phyloP scores from a whole-genome alignment of 2,888 invertebrate genomes.

The Drosophila percnosoma region DNA sequence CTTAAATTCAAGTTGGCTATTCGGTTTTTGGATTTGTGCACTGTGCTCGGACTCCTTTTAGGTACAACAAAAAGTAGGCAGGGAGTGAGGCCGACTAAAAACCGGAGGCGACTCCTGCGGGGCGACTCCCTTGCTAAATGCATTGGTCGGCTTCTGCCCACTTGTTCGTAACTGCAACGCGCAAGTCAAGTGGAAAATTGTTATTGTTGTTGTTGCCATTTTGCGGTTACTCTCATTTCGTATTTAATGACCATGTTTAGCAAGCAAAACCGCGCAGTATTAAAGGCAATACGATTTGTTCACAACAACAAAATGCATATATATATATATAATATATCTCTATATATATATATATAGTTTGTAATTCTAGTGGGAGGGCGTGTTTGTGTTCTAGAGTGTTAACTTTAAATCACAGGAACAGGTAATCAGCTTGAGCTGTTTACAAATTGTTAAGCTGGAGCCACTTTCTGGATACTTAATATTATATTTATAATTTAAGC shows the following conservation, averaged over 20 bases:
- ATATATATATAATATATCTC: not conserved
- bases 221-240: conserved; percentile 76
- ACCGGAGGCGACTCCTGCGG: conserved; percentile 37
- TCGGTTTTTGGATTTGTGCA: conserved; percentile 18
- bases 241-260: conserved; percentile 80
- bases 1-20: conserved; percentile 27
- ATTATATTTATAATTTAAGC: not conserved
- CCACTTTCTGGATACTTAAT: not conserved
- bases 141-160: conserved; percentile 63
- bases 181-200: conserved; percentile 83
- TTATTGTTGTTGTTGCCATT: conserved; percentile 39
- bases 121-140: conserved; percentile 54
- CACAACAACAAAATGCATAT: conserved; percentile 19
- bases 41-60: conserved; percentile 61
- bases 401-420: not conserved
- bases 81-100: conserved; percentile 34
- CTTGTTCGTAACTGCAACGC: conserved; percentile 56
- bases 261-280: conserved; percentile 53
- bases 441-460: not conserved
- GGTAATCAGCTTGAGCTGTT: not conserved
- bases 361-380: not conserved
- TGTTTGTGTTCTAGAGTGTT: not conserved
- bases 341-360: not conserved
- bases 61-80: conserved; percentile 70
- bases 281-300: conserved; percentile 38